Evolutionary conservation across 2,888 invertebrate species (phyloP).

Genomic region (Sceliomorpha sp.): DNA sequence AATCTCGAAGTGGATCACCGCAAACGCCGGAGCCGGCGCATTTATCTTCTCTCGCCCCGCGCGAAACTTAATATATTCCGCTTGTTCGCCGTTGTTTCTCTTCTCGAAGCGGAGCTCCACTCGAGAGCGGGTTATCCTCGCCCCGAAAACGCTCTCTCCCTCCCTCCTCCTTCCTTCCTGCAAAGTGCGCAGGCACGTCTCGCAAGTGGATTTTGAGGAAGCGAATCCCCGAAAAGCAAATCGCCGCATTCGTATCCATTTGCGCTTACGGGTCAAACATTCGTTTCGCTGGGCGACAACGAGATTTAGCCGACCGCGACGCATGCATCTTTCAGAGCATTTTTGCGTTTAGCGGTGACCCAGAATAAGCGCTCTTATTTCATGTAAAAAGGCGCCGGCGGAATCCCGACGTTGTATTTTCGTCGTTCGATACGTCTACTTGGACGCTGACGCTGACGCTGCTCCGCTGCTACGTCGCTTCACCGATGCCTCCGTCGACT

Average conservation of each 20-base stretch:
- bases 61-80: conserved; percentile 9
- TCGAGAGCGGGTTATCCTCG: background rate
- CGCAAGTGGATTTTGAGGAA: conserved; percentile 42
- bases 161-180: background rate
- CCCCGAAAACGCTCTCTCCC: background rate
- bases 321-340: conserved; percentile 32
- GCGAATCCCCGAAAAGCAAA: conserved; percentile 32
- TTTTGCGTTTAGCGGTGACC: conserved; percentile 22
- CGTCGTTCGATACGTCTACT: too few relatives aligned
- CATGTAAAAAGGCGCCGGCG: conserved; percentile 10
- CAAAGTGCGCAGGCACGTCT: conserved; percentile 2
- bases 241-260: conserved; percentile 47
- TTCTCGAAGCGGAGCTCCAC: conserved; percentile 4
- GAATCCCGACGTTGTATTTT: conserved; percentile 25
- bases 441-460: too few relatives aligned
- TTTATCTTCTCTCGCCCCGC: background rate
- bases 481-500: too few relatives aligned
- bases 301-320: conserved; percentile 49
- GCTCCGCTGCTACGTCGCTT: too few relatives aligned
- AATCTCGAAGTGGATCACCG: too few relatives aligned
- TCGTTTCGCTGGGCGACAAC: conserved; percentile 51
- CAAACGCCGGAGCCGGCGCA: background rate
- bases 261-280: conserved; percentile 45
- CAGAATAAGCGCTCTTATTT: conserved; percentile 30
- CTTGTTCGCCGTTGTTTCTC: conserved; percentile 5